Evolutionary conservation across 2,113 vertebrate species (phyloP), one percentile per base, ranked within the genome.

Genomic region (Rhinichthys klamathensis): DNA sequence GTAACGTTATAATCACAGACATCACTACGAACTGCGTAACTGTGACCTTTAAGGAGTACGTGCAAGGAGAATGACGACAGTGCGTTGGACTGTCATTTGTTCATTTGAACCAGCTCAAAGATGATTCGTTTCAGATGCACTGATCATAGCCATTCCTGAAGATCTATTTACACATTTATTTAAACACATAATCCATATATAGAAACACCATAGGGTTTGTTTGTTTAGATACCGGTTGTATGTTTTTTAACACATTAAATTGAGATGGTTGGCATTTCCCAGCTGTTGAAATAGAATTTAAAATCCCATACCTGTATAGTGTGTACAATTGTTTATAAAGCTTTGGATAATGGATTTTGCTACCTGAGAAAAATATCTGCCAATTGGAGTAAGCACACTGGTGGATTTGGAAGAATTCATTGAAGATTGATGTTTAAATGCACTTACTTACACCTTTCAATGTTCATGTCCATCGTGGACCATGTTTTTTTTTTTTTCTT

Each of bases 11-110:
- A 87, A 99, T 99, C 92, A 99, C 98, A 70, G 98, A 99, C 3
- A 97, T 99, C 91, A 99, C 98, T 0, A 96, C 98, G 32, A 99
- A 99, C 95, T 98, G 98, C 94, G 96, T 99, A 88, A 99, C 98
- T 0, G 97, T 99, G 89, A 99, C 98, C 72, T 99, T 99, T 94
- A 99, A 98, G 94, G 98, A 99, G 90, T 99, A 98, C 11, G 95
- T 99, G 90, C 97, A 96, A 6, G 96, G 97, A 92, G 98, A 89
- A 94, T 54, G 49, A 63, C 46, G 3, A 56, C 54, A 80, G 4
- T 18, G 21, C 30, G 30, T 9, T 58, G 74, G 49, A 77, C 54
- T 35, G 4, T 56, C 49, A 23, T 56, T 56, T 6, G 25, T n/a
- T 60, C 54, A n/a, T n/a, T 12, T 58, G 54, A 77, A 58, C 75